These are phyloP conservation scores for Drosophila truncata DNA, from an alignment of 1,140 invertebrate genomes.

Conservation along the genomic window DNA sequence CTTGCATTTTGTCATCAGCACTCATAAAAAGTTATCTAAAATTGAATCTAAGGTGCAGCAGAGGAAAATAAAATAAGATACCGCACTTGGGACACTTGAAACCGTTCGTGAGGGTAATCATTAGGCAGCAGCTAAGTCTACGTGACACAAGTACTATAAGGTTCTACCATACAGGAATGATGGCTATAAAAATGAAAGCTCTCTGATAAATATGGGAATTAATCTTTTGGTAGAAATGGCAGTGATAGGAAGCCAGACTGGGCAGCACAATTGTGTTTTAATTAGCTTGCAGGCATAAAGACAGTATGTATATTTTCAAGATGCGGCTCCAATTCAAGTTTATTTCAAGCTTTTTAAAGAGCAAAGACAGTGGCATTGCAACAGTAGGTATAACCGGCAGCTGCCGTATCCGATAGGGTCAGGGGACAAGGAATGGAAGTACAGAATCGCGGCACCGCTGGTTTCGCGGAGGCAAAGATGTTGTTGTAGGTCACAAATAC, in stretches of 20 bases:
- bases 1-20: conserved; percentile 72
- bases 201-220: not conserved
- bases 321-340: not conserved
- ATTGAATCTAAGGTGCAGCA: conserved; percentile 72
- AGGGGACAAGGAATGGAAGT: conserved; percentile 27
- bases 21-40: conserved; percentile 71
- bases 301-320: not conserved
- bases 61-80: conserved; percentile 49
- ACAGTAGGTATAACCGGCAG: conserved; percentile 45
- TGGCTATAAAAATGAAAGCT: conserved; percentile 5
- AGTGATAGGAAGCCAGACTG: not conserved
- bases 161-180: conserved; percentile 7
- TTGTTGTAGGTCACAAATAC: conserved; percentile 57
- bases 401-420: conserved; percentile 24
- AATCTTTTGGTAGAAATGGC: not conserved
- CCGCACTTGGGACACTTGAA: conserved; percentile 63
- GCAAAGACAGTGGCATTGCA: conserved; percentile 41
- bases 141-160: conserved; percentile 3
- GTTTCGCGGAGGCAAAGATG: conserved; percentile 20
- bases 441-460: conserved; percentile 20
- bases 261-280: not conserved
- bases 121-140: conserved; percentile 16
- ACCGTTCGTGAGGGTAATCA: conserved; percentile 31
- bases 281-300: not conserved
- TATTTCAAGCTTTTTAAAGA: conserved; percentile 7